Evolutionary conservation across 1,140 invertebrate genomes (phyloP), one percentile per base, ranked within the genome.

Genomic region (Solenopsis invicta): DNA sequence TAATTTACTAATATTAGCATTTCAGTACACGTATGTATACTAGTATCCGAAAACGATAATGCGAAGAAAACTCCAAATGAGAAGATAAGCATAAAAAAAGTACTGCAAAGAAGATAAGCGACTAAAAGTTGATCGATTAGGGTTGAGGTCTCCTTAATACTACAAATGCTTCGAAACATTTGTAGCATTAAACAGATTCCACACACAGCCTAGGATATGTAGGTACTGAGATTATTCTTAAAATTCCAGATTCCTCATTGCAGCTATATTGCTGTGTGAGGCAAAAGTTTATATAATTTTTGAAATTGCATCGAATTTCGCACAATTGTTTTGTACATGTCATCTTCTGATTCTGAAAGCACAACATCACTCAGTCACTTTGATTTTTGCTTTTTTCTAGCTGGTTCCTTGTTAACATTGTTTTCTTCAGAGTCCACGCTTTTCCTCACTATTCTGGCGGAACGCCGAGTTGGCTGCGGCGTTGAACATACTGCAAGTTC

Each of bases 361-460:
- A 29, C 29, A 29, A 29, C 29, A 71, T 18, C 1, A 10, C 1
- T 2, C 9, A 24, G 13, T 67, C 21, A 66, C 34, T 41, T 66
- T 52, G 71, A 29, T 16, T 48, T 82, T 18, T 48, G 82, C 34
- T 87, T 91, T 2, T 90, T 88, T 3, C 18, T 91, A 29, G 9
- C 21, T 5, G 74, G 67, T 24, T 52, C 62, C 24, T 61, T 66
- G 4, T 2, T 62, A 13, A 8, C 2, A 13, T 0, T 41, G n/a
- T 24, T 59, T 1, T 41, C 13, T 12, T 76, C 37, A 1, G 24
- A 45, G 3, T 64, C 48, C 13, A 2, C 18, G 5, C 64, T 81
- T 10, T 74, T 75, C 4, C 54, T 59, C 13, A 13, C 69, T 0
- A 61, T 34, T 9, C 69, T 84, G 2, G 41, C 5, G 8, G 80